Evolutionary conservation across 2,888 invertebrate genomes (phyloP), one percentile per base, ranked within the genome.

Genomic region (Dicyrtoma fusca): DNA sequence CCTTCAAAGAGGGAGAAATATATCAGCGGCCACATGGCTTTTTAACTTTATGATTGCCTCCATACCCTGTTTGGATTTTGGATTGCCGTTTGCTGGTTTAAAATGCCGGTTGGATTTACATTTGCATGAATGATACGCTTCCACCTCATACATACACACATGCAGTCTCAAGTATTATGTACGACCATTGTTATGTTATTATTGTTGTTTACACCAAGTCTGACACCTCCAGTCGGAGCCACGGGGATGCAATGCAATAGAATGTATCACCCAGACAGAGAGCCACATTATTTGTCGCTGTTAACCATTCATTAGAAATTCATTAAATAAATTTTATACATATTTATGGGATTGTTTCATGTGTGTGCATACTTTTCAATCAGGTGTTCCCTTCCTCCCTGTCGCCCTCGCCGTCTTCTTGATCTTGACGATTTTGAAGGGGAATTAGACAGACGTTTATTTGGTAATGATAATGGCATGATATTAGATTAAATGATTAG

Each of bases 341-440:
- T 64, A 64, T 14, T n/a, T 14, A 49, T 23, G 14, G 1, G 45
- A 45, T 42, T 5, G 8, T 34, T 62, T 3, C 6, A n/a, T n/a
- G n/a, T n/a, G n/a, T 21, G 47, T 4, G n/a, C 64, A 49, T 49
- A 64, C 64, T 64, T 64, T 64, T 64, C 51, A 64, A 64, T 64
- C 49, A 64, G 5, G 23, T 64, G 45, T 64, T 64, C 23, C 47
- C 25, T 21, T 59, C 34, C 19, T 17, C 21, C 55, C 23, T 14
- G 55, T 13, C 44, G 17, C 17, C 62, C 62, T 62, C 17, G 34
- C 63, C 26, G 34, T 64, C 47, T 45, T 6, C 42, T 5, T 42
- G 17, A 5, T 17, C 17, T 17, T 23, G 45, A n/a, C 64, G 45
- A 45, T 44, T 63, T 63, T 42, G 45, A 44, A 4, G 42, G 1